phyloP scores from a whole-genome alignment of 2,888 invertebrate genomes.

The Pogonocherus hispidulus region DNA sequence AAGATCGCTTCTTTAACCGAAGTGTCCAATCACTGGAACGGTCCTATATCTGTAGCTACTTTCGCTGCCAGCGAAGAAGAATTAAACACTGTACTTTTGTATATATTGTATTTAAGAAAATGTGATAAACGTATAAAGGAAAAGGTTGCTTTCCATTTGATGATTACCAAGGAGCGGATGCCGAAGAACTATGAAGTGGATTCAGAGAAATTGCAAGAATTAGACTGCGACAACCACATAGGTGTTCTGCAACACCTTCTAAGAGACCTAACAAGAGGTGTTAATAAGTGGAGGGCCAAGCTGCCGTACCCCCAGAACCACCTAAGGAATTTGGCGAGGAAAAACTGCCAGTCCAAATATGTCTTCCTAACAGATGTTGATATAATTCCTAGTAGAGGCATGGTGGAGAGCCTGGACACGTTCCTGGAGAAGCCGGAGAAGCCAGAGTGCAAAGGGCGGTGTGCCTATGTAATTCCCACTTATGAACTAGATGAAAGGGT shows the following conservation, averaged over 20 bases:
- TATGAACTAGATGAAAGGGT: slow-evolving; percentile 88
- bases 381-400: slow-evolving; percentile 84
- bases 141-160: slow-evolving; percentile 82
- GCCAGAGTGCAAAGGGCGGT: slow-evolving; percentile 72
- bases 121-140: slow-evolving; percentile 82
- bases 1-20: slow-evolving; percentile 82
- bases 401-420: slow-evolving; percentile 79
- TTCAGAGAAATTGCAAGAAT: slow-evolving; percentile 61
- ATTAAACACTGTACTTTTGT: slow-evolving; percentile 79
- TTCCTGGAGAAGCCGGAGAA: slow-evolving; percentile 73
- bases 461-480: slow-evolving; percentile 92
- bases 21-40: slow-evolving; percentile 87
- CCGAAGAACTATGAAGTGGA: slow-evolving; percentile 61
- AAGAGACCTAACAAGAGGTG: slow-evolving; percentile 61
- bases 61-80: slow-evolving; percentile 86
- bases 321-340: slow-evolving; percentile 86
- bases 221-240: slow-evolving; percentile 80
- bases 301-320: slow-evolving; percentile 92
- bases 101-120: slow-evolving; percentile 80
- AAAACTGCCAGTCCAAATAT: slow-evolving; percentile 85
- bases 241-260: slow-evolving; percentile 74
- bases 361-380: slow-evolving; percentile 92
- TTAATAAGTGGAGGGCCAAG: slow-evolving; percentile 76
- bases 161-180: slow-evolving; percentile 75
- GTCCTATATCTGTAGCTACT: slow-evolving; percentile 87